These are phyloP conservation scores for Pipa parva DNA, from an alignment of 2,113 vertebrate genomes.

Conservation along the genomic window DNA sequence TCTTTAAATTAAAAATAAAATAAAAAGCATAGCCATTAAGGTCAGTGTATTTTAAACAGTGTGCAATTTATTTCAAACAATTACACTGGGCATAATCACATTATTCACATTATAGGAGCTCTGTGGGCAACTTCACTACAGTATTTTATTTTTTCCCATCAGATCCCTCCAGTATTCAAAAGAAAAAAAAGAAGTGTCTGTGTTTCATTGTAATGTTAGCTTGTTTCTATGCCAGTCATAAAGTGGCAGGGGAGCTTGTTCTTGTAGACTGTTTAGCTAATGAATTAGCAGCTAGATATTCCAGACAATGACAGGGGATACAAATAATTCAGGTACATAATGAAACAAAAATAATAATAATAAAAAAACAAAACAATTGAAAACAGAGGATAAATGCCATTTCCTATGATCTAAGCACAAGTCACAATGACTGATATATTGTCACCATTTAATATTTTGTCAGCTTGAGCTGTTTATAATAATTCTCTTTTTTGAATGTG, in stretches of 20 bases:
- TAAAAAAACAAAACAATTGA: too few species aligned
- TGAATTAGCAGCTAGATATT: slow-evolving; percentile 36
- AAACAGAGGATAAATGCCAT: too few species aligned
- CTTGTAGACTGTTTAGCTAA: slow-evolving; percentile 25
- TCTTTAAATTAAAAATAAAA: slow-evolving; percentile 51
- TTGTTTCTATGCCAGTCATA: slow-evolving; percentile 9
- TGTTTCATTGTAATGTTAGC: slow-evolving; percentile 29
- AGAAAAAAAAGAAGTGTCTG: slow-evolving; percentile 37
- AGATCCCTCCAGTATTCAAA: slow-evolving; percentile 18
- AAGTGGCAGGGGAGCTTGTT: slow-evolving; percentile 19
- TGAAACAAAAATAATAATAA: too few species aligned
- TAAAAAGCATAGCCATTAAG: slow-evolving; percentile 50
- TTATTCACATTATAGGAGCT: slow-evolving; percentile 13
- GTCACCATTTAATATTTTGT: too few species aligned
- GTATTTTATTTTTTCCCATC: slow-evolving; percentile 35
- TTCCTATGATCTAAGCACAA: too few species aligned
- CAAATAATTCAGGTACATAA: slow-evolving; percentile 22
- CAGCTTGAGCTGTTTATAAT: too few species aligned
- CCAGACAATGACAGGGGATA: slow-evolving; percentile 17
- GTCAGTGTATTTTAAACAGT: slow-evolving; percentile 53
- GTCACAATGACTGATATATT: too few species aligned
- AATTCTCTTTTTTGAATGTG: too few species aligned
- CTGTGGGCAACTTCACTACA: slow-evolving; percentile 30
- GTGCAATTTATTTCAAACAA: slow-evolving; percentile 34
- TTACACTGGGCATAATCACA: slow-evolving; percentile 19